phyloP scores from a whole-genome alignment of 1,140 invertebrate species.

The Conus ventricosus region DNA sequence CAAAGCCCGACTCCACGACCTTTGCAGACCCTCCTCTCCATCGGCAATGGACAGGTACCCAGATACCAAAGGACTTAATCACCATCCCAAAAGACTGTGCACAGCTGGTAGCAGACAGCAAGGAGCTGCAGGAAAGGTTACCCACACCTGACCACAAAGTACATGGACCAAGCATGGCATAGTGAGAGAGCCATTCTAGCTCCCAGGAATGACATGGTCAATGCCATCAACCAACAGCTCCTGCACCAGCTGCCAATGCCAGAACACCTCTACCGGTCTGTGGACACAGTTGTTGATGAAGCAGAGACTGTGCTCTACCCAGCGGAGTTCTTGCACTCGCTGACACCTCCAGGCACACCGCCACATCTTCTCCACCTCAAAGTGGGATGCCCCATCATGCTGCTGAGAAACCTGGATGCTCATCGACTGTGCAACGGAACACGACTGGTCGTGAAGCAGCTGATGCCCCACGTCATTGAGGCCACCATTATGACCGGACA shows the following conservation, averaged over 20 bases:
- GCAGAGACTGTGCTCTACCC: slow-evolving; percentile 56
- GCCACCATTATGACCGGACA: too few relatives aligned
- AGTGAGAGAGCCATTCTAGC: not conserved
- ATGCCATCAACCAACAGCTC: not conserved
- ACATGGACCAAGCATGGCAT: not conserved
- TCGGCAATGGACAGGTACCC: not conserved
- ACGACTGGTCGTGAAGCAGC: slow-evolving; percentile 63
- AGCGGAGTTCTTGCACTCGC: too few relatives aligned
- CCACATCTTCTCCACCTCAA: too few relatives aligned
- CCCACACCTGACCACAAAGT: not conserved
- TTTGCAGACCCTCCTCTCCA: not conserved
- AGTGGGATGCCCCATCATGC: too few relatives aligned
- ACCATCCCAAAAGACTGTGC: not conserved
- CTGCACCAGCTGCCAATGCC: too few relatives aligned
- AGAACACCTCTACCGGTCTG: too few relatives aligned
- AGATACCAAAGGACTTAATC: not conserved
- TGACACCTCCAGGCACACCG: too few relatives aligned
- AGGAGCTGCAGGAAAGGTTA: not conserved
- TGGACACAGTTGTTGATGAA: slow-evolving; percentile 51
- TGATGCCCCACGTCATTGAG: too few relatives aligned
- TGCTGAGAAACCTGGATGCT: slow-evolving; percentile 71
- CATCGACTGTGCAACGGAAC: slow-evolving; percentile 72
- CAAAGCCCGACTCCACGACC: too few relatives aligned
- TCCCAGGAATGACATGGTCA: not conserved
- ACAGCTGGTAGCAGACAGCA: not conserved